Evolutionary conservation across 2,888 invertebrate species (phyloP).

Genomic region (Leptinotarsa tumamoca): DNA sequence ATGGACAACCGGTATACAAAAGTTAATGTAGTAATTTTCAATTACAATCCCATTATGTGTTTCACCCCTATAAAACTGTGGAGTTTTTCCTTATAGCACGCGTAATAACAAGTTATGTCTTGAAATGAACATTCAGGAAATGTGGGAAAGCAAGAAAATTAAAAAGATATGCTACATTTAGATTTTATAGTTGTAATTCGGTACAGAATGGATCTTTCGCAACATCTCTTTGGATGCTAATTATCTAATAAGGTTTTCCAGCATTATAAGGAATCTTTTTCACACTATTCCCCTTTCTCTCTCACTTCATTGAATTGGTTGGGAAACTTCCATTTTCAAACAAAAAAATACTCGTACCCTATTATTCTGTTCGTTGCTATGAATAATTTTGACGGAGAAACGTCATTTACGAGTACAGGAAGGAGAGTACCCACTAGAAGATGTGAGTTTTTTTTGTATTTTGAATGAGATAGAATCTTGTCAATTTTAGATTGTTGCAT

Average conservation of each 20-base stretch:
- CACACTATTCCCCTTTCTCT: background rate
- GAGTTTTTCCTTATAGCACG: constrained; percentile 5
- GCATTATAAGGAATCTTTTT: constrained; percentile 8
- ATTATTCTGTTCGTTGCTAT: too few species aligned
- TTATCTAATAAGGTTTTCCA: constrained; percentile 42
- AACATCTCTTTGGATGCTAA: constrained; percentile 38
- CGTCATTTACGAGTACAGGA: too few species aligned
- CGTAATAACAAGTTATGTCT: constrained; percentile 24
- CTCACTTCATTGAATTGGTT: too few species aligned
- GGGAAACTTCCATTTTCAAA: too few species aligned
- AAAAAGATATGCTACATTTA: constrained; percentile 46
- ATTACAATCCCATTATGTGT: constrained; percentile 28
- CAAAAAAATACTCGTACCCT: too few species aligned
- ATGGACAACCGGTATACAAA: background rate
- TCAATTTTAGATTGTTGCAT: too few species aligned
- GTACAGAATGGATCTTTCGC: constrained; percentile 39
- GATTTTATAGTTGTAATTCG: constrained; percentile 45
- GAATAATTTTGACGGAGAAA: too few species aligned
- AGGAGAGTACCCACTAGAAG: too few species aligned
- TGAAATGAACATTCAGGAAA: constrained; percentile 34
- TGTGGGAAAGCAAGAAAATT: constrained; percentile 40
- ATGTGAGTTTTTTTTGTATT: too few species aligned
- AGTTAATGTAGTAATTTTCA: constrained; percentile 31
- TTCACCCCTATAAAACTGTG: constrained; percentile 15
- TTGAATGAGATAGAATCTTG: too few species aligned